These are phyloP conservation scores for Rallus crepitans DNA, from an alignment of 2,797 vertebrate species.

Conservation along the genomic window DNA sequence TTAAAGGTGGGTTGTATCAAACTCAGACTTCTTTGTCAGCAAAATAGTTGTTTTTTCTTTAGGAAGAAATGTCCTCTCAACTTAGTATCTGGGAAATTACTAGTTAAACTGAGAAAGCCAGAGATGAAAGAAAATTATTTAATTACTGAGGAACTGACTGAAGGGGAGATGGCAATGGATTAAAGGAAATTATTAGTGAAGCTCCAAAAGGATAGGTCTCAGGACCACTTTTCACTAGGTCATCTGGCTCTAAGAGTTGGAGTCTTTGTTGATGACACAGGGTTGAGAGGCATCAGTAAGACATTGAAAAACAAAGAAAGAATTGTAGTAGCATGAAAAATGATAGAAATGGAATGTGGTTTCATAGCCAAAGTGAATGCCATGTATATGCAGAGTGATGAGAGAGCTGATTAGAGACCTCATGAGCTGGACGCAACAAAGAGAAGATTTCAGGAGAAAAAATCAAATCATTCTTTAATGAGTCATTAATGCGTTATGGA, in stretches of 20 bases:
- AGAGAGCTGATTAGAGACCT: constrained; percentile 3
- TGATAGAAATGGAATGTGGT: not conserved
- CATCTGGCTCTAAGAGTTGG: not conserved
- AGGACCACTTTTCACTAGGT: not conserved
- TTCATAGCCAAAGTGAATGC: not conserved
- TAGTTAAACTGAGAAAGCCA: not conserved
- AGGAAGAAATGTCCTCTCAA: not conserved
- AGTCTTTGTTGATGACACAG: not conserved
- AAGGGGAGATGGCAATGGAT: not conserved
- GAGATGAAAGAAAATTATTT: not conserved
- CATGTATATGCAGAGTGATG: not conserved
- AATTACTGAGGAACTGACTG: not conserved
- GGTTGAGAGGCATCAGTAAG: not conserved
- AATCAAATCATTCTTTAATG: not conserved
- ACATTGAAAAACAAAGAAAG: not conserved
- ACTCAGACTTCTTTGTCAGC: not conserved
- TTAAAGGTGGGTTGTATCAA: not conserved
- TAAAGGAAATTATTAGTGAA: constrained; percentile 7
- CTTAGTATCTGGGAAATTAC: not conserved
- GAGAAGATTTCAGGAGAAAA: not conserved
- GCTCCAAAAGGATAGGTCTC: not conserved
- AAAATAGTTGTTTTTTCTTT: not conserved
- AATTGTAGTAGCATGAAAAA: not conserved
- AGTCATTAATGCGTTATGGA: not conserved
- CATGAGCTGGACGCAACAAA: not conserved